Conservation (phyloP, 2,888 invertebrate genomes). For the Exephanes ischioxanthus region DNA sequence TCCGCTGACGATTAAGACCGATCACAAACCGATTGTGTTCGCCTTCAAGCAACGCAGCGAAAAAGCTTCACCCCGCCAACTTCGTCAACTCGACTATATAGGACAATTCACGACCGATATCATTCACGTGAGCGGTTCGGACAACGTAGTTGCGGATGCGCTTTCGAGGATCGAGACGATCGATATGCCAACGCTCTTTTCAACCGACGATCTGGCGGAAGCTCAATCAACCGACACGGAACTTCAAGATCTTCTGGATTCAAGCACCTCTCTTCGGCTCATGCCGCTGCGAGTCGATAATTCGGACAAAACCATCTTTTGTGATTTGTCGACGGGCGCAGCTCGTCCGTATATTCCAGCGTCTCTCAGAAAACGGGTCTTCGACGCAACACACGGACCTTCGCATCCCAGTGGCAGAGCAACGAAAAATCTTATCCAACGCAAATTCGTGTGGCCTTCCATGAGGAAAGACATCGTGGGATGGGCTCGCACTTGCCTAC, state of each 20-base stretch:
- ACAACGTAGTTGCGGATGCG: constrained; percentile 56
- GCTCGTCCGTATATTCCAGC: constrained; percentile 69
- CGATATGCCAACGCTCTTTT: not conserved
- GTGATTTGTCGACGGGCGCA: constrained; percentile 62
- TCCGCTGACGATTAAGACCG: constrained; percentile 38
- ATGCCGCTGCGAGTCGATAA: constrained; percentile 9
- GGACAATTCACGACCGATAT: constrained; percentile 57
- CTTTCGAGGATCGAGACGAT: constrained; percentile 31
- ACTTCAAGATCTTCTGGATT: constrained; percentile 2
- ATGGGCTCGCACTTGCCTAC: constrained; percentile 73
- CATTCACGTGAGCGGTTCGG: constrained; percentile 34
- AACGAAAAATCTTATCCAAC: constrained; percentile 59
- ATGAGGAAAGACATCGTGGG: constrained; percentile 71
- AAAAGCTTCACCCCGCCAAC: constrained; percentile 52
- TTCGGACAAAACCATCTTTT: constrained; percentile 44
- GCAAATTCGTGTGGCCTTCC: constrained; percentile 71
- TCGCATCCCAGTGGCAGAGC: constrained; percentile 64
- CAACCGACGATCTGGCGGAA: not conserved
- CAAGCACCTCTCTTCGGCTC: not conserved
- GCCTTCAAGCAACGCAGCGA: constrained; percentile 35
- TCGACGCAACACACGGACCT: constrained; percentile 65
- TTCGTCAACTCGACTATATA: constrained; percentile 41
- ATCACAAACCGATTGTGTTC: constrained; percentile 52
- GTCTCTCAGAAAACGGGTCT: constrained; percentile 62
- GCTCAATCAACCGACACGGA: constrained; percentile 34